These are phyloP conservation scores for Unio delphinus DNA, from an alignment of 2,888 invertebrate species.

Conservation along the genomic window DNA sequence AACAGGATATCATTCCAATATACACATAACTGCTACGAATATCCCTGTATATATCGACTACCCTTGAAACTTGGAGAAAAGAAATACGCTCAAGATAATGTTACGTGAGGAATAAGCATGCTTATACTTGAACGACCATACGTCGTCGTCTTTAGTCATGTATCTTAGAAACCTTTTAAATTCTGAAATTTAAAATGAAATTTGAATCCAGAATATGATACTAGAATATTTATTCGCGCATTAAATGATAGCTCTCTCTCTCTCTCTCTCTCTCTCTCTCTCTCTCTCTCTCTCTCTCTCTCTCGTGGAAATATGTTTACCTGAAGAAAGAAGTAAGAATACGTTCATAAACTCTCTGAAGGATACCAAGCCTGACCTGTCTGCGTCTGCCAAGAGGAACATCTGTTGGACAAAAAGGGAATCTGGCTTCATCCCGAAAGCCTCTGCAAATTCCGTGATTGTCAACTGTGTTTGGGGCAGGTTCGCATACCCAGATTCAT, in stretches of 20 bases:
- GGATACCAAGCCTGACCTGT: slow-evolving; percentile 77
- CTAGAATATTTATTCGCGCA: neutral
- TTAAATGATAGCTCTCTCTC: neutral
- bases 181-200: neutral
- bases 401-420: slow-evolving; percentile 77
- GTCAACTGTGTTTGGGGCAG: too few relatives aligned
- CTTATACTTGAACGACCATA: neutral
- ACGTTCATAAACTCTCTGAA: slow-evolving; percentile 78
- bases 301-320: slow-evolving; percentile 44
- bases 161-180: neutral
- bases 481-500: too few relatives aligned
- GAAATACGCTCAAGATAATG: too few relatives aligned
- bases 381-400: slow-evolving; percentile 76
- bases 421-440: slow-evolving; percentile 75
- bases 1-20: too few relatives aligned
- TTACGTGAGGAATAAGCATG: neutral
- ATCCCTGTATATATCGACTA: too few relatives aligned
- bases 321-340: slow-evolving; percentile 76
- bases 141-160: neutral
- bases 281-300: neutral
- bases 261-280: neutral
- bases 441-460: slow-evolving; percentile 76
- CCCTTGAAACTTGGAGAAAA: too few relatives aligned
- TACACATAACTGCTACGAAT: neutral
- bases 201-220: neutral